Conservation (phyloP, 2,113 vertebrate species). For the Leucopsar rothschildi region DNA sequence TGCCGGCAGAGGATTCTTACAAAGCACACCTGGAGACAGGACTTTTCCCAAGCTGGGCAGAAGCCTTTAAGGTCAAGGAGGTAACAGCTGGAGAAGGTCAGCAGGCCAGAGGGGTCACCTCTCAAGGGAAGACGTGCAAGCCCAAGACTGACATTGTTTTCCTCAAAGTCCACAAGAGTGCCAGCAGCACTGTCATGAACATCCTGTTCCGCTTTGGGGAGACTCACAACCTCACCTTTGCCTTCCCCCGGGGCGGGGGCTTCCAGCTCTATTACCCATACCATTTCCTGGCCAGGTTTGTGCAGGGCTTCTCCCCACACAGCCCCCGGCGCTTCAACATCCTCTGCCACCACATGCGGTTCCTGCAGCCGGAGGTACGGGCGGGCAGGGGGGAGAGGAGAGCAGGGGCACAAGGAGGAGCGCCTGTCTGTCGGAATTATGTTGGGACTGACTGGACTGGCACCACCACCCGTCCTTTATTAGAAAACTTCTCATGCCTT, state of each 20-base stretch:
- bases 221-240: slow-evolving; percentile 78
- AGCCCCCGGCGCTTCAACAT: slow-evolving; percentile 72
- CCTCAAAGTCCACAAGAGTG: slow-evolving; percentile 86
- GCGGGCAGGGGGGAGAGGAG: neutral
- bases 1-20: neutral
- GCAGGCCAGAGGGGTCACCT: neutral
- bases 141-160: slow-evolving; percentile 79
- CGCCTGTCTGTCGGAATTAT: too few relatives aligned
- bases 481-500: too few relatives aligned
- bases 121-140: slow-evolving; percentile 17
- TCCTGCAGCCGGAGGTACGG: slow-evolving; percentile 74
- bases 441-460: too few relatives aligned
- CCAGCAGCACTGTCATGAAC: slow-evolving; percentile 85
- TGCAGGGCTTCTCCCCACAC: slow-evolving; percentile 66
- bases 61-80: neutral
- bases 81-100: neutral
- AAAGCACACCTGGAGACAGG: neutral
- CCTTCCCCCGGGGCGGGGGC: slow-evolving; percentile 70
- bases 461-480: too few relatives aligned
- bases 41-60: neutral
- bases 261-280: slow-evolving; percentile 78
- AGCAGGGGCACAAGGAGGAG: rapidly evolving
- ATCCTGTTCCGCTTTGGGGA: slow-evolving; percentile 84
- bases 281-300: slow-evolving; percentile 73
- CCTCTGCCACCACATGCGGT: slow-evolving; percentile 87